Percentiles rank a stretch among this genome's conserved stretches.
Evolutionary conservation across 2,113 vertebrate genomes (phyloP).

Genomic region (Scartelaos histophorus): DNA sequence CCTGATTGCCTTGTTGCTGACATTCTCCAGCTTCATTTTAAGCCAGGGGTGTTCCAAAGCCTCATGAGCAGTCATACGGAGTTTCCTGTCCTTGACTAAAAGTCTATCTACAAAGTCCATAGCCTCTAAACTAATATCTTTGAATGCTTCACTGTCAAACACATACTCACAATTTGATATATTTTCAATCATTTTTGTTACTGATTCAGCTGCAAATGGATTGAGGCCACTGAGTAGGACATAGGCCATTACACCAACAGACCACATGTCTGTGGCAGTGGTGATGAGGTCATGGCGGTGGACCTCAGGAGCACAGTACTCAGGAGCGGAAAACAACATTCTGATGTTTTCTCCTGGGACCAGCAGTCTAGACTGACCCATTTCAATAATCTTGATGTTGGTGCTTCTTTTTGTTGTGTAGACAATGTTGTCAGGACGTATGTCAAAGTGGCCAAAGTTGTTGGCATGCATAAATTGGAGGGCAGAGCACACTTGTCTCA

Average conservation of each 20-base stretch:
- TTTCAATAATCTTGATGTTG: constrained; percentile 91
- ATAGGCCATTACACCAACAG: constrained; percentile 91
- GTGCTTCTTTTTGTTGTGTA: constrained; percentile 90
- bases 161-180: constrained; percentile 91
- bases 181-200: constrained; percentile 91
- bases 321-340: constrained; percentile 90
- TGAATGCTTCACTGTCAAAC: constrained; percentile 96
- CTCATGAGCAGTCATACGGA: constrained; percentile 94
- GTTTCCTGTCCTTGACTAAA: constrained; percentile 89
- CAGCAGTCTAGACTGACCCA: constrained; percentile 91
- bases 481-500: constrained; percentile 90
- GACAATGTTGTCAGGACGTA: constrained; percentile 95
- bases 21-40: constrained; percentile 87
- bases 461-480: constrained; percentile 89
- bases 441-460: constrained; percentile 93
- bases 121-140: constrained; percentile 88
- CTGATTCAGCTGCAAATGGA: constrained; percentile 94
- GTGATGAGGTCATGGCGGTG: constrained; percentile 92
- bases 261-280: constrained; percentile 97
- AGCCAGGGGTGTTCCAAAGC: constrained; percentile 93
- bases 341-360: constrained; percentile 95
- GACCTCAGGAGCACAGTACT: constrained; percentile 94
- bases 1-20: constrained; percentile 90
- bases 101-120: constrained; percentile 97
- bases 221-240: constrained; percentile 94